A percentile compares a stretch with the other conserved stretches of the same genome.
phyloP scores from a whole-genome alignment of 2,113 vertebrate genomes.

The Cisticola juncidis region DNA sequence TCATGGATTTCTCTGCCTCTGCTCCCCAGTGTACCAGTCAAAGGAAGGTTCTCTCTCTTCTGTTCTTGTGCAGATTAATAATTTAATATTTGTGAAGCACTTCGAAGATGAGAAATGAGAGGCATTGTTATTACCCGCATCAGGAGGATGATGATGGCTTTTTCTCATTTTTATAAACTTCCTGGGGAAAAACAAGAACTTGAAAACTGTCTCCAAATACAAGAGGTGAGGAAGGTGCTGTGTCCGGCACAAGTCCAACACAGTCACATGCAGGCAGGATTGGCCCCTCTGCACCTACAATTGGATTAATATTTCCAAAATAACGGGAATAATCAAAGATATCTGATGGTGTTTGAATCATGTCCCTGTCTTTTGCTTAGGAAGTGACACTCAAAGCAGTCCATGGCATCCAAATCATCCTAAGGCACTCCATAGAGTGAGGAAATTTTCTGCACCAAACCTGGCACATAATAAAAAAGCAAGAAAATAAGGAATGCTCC shows the following conservation, averaged over 20 bases:
- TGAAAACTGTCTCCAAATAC: rapidly evolving
- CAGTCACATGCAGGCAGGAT: not conserved
- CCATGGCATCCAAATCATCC: not conserved
- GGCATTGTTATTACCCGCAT: not conserved
- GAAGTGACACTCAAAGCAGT: not conserved
- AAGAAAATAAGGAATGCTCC: not conserved
- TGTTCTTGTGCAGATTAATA: not conserved
- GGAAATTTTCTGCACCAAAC: not conserved
- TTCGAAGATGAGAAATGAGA: not conserved
- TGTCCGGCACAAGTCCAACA: not conserved
- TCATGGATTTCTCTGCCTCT: not conserved
- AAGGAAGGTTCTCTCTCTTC: not conserved
- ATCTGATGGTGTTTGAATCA: not conserved
- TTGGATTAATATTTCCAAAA: not conserved
- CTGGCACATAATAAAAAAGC: not conserved
- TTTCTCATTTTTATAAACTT: not conserved
- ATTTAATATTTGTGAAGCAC: constrained; percentile 38
- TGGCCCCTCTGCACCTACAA: not conserved
- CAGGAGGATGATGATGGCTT: not conserved
- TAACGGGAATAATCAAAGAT: not conserved
- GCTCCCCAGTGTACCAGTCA: rapidly evolving
- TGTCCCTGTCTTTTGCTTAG: not conserved
- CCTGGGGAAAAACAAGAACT: not conserved
- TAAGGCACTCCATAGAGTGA: not conserved
- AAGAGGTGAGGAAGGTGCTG: not conserved